Conservation (phyloP, 2,888 invertebrate genomes). For the Pheosia tremula region DNA sequence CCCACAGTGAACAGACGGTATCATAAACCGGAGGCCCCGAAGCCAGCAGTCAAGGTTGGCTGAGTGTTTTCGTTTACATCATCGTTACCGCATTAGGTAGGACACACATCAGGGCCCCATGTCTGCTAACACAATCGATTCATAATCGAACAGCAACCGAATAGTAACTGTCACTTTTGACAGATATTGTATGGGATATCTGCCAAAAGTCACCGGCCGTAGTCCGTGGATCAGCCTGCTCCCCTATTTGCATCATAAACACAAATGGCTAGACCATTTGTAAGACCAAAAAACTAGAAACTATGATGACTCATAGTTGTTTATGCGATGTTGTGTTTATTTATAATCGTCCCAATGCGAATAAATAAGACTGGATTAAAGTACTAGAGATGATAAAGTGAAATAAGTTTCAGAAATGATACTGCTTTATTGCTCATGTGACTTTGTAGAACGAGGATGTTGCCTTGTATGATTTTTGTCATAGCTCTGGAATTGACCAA, state of each 20-base stretch:
- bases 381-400: no score
- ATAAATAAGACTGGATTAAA: background rate
- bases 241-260: slow-evolving; percentile 7
- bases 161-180: no score
- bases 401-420: no score
- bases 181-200: no score
- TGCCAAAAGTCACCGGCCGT: no score
- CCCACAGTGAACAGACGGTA: slow-evolving; percentile 30
- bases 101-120: slow-evolving; percentile 50
- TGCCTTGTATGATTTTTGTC: no score
- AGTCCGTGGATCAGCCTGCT: no score
- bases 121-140: no score
- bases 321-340: background rate
- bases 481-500: no score
- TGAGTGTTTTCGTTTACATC: slow-evolving; percentile 60
- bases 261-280: background rate
- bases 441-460: no score
- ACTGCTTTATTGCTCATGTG: no score
- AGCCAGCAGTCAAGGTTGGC: slow-evolving; percentile 59
- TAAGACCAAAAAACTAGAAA: background rate
- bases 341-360: slow-evolving; percentile 6
- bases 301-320: background rate
- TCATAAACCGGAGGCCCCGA: slow-evolving; percentile 49
- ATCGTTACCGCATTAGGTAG: slow-evolving; percentile 58
- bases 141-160: no score